Conservation (phyloP, 2,888 invertebrate species). For the Mesochorus sp. region DNA sequence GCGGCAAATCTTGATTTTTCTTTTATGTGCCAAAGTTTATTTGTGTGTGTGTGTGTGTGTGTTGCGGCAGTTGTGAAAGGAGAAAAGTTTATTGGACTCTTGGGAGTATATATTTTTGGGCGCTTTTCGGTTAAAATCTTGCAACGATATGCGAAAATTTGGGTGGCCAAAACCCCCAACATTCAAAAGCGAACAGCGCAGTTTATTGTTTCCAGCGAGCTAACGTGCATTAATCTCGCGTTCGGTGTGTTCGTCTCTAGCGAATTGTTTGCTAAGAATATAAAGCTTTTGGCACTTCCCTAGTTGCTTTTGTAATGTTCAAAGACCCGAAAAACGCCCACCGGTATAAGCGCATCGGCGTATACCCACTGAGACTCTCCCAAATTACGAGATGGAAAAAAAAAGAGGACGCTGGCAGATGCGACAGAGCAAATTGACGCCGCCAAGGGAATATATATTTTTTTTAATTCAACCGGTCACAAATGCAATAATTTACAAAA, state of each 20-base stretch:
- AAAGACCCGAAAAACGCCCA: constrained; percentile 64
- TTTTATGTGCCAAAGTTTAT: constrained; percentile 9
- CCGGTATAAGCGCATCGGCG: too few relatives aligned
- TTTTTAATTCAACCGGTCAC: constrained; percentile 50
- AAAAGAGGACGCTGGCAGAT: constrained; percentile 19
- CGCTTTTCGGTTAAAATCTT: too few relatives aligned
- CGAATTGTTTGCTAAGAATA: constrained; percentile 21
- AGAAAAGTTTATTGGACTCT: constrained; percentile 68
- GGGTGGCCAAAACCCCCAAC: too few relatives aligned
- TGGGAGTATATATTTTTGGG: too few relatives aligned
- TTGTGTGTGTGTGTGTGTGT: background rate
- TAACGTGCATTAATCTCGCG: constrained; percentile 71
- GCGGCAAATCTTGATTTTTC: background rate
- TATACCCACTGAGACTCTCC: too few relatives aligned
- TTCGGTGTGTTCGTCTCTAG: constrained; percentile 58
- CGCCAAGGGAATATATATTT: constrained; percentile 56
- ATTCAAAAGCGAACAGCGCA: constrained; percentile 39
- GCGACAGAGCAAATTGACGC: constrained; percentile 66
- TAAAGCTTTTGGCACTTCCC: constrained; percentile 8
- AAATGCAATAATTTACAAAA: background rate
- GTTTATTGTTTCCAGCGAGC: constrained; percentile 67
- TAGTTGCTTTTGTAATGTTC: constrained; percentile 42
- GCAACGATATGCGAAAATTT: too few relatives aligned
- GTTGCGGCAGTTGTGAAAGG: constrained; percentile 6
- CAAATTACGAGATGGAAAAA: background rate